These are phyloP conservation scores for Cyprinodon brontotheroides DNA, from an alignment of 2,113 vertebrate genomes.

Conservation along the genomic window DNA sequence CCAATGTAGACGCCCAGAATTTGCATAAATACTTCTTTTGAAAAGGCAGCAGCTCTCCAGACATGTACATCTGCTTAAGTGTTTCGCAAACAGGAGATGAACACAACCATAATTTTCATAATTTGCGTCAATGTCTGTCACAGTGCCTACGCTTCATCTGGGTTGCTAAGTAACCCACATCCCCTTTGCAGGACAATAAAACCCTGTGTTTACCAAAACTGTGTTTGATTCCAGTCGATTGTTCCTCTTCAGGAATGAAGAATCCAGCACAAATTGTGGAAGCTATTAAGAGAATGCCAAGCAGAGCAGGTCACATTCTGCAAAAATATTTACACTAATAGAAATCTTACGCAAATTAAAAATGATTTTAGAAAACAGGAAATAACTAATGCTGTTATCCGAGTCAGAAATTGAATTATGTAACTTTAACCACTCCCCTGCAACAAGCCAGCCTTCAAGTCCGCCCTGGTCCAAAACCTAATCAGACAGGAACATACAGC, in stretches of 20 bases:
- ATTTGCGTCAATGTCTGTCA: constrained; percentile 26
- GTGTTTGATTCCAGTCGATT: background rate
- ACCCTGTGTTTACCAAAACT: constrained; percentile 20
- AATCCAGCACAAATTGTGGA: background rate
- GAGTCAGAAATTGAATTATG: background rate
- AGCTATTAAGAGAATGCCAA: background rate
- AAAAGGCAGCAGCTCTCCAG: background rate
- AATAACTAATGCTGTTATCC: background rate
- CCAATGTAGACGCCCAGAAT: constrained; percentile 13
- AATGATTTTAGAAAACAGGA: constrained; percentile 1
- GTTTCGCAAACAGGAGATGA: constrained; percentile 32
- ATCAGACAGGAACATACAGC: background rate
- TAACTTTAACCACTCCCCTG: background rate
- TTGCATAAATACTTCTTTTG: background rate
- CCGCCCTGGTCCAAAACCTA: background rate
- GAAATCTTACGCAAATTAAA: background rate
- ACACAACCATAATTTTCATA: constrained; percentile 10
- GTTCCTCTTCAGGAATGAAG: background rate
- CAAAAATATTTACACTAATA: background rate
- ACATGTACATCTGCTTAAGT: constrained; percentile 4
- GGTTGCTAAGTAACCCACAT: constrained; percentile 48
- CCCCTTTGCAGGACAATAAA: constrained; percentile 18
- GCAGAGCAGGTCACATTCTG: background rate
- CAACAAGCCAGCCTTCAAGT: background rate
- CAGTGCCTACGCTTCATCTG: constrained; percentile 4